These are phyloP conservation scores for Oligia strigilis DNA, from an alignment of 2,888 invertebrate genomes.

Conservation along the genomic window DNA sequence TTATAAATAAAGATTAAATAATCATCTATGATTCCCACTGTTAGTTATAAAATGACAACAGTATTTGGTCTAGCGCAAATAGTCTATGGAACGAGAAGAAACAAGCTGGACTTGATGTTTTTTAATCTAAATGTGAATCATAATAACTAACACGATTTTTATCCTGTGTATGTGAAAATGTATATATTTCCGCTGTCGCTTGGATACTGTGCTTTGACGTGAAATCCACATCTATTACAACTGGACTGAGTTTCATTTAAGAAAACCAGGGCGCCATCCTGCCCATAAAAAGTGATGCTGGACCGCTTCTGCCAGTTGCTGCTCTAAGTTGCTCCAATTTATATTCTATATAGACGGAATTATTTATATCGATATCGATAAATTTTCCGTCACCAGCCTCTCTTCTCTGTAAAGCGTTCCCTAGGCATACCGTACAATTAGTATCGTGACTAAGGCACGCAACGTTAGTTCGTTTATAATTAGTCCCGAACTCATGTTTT, in stretches of 20 bases:
- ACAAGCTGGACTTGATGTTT: not conserved
- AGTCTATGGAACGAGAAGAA: too few species aligned
- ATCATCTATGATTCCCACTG: too few species aligned
- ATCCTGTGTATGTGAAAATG: not conserved
- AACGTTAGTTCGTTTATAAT: not conserved
- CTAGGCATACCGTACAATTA: not conserved
- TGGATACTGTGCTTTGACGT: too few species aligned
- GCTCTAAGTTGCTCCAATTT: not conserved
- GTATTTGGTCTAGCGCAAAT: too few species aligned
- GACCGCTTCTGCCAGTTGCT: not conserved
- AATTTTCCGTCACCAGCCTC: not conserved
- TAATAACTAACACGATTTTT: not conserved
- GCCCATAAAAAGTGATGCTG: not conserved
- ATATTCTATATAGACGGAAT: not conserved
- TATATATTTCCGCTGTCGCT: too few species aligned
- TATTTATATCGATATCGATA: not conserved
- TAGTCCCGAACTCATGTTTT: not conserved
- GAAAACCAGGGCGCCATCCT: too few species aligned
- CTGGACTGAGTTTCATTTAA: too few species aligned
- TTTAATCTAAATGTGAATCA: not conserved
- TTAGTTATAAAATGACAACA: too few species aligned
- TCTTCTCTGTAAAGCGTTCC: too few species aligned
- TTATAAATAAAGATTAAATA: too few species aligned
- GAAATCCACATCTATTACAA: too few species aligned
- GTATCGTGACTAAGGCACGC: not conserved